phyloP scores from a whole-genome alignment of 1,140 invertebrate species.

The Caenorhabditis remanei region DNA sequence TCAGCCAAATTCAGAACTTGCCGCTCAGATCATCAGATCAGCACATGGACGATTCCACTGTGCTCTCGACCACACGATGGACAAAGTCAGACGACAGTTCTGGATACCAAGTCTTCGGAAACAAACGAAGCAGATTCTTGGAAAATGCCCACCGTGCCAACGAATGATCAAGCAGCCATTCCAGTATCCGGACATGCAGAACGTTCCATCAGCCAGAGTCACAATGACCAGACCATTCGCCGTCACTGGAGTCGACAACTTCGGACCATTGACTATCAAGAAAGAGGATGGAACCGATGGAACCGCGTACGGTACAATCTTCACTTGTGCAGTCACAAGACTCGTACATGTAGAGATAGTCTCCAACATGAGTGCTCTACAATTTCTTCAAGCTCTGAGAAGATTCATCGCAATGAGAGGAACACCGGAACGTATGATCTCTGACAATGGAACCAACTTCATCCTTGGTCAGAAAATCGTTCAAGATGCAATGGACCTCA shows the following conservation, averaged over 20 bases:
- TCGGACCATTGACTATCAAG: constrained; percentile 48
- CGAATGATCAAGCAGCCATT: not conserved
- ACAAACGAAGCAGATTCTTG: not conserved
- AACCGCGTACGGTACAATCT: constrained; percentile 41
- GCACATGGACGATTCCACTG: not conserved
- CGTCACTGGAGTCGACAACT: constrained; percentile 30
- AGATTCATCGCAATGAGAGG: constrained; percentile 54
- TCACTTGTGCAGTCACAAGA: constrained; percentile 41
- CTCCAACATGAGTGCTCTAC: not conserved
- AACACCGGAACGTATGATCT: not conserved
- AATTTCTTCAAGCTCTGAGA: constrained; percentile 38
- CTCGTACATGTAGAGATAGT: constrained; percentile 31
- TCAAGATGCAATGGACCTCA: not conserved
- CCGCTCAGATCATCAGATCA: not conserved
- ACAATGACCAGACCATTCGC: constrained; percentile 9
- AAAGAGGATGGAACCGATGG: not conserved
- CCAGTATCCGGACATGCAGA: constrained; percentile 20
- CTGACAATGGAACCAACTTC: constrained; percentile 60
- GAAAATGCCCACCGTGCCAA: not conserved
- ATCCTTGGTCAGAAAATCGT: not conserved
- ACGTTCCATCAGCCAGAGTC: constrained; percentile 42
- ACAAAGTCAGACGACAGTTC: not conserved
- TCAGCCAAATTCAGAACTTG: not conserved
- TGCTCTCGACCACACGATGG: not conserved
- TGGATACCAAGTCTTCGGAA: constrained; percentile 2